These are phyloP conservation scores for Sitta carolinensis DNA, from an alignment of 2,797 vertebrate species.

Conservation along the genomic window DNA sequence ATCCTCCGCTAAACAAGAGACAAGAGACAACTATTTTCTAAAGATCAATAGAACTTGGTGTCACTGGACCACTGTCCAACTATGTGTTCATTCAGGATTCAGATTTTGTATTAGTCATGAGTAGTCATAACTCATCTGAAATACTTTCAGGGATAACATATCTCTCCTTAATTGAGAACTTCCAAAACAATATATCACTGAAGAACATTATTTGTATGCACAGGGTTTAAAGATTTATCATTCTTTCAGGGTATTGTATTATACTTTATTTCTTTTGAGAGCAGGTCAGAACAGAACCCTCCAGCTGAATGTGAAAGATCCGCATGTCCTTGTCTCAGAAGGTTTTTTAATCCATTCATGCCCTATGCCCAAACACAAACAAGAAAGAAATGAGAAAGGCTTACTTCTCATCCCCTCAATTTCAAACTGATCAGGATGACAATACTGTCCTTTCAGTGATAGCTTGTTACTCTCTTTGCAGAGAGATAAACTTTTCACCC, in stretches of 20 bases:
- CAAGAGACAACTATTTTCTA: not conserved
- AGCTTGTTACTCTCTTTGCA: not conserved
- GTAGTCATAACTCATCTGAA: not conserved
- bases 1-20: not conserved
- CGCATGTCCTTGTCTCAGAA: not conserved
- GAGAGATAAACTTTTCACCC: not conserved
- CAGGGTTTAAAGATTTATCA: not conserved
- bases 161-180: not conserved
- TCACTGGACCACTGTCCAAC: not conserved
- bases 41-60: not conserved
- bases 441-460: not conserved
- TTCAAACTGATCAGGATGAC: not conserved
- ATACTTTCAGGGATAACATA: not conserved
- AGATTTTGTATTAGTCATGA: not conserved
- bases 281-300: not conserved
- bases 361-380: not conserved
- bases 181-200: not conserved
- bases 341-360: not conserved
- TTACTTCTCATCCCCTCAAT: not conserved
- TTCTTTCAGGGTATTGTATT: not conserved
- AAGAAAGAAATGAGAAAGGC: not conserved
- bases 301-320: not conserved
- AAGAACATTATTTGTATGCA: not conserved
- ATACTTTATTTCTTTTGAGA: not conserved
- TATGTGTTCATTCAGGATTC: not conserved